A percentile compares a stretch with the other conserved stretches of the same genome.
These are phyloP conservation scores for Neotoma lepida DNA, from an alignment of 2,113 vertebrate genomes.

Conservation along the genomic window DNA sequence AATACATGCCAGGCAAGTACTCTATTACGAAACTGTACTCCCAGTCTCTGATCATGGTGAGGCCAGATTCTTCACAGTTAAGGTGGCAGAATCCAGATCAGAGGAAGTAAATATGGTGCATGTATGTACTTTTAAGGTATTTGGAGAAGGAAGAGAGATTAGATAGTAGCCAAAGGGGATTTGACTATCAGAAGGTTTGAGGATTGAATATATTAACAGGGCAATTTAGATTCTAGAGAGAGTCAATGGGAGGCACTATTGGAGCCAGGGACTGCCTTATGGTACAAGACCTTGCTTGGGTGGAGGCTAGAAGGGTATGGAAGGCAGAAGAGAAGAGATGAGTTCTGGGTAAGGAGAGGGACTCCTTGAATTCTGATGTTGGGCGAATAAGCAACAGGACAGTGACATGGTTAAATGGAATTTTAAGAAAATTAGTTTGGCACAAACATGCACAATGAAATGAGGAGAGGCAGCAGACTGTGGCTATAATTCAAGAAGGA, in stretches of 20 bases:
- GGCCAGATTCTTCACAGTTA: background rate
- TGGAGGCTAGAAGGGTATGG: background rate
- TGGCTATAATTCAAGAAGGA: conserved; percentile 65
- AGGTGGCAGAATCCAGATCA: conserved; percentile 52
- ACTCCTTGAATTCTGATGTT: conserved; percentile 46
- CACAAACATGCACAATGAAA: conserved; percentile 34
- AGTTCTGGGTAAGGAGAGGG: conserved; percentile 1
- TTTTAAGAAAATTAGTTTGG: conserved; percentile 77
- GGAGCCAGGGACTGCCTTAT: background rate
- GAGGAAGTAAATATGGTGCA: conserved; percentile 48
- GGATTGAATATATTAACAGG: conserved; percentile 48
- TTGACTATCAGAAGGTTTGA: background rate
- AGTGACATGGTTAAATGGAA: conserved; percentile 59
- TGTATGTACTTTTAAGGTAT: conserved; percentile 39
- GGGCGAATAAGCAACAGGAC: conserved; percentile 52
- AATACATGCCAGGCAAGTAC: background rate
- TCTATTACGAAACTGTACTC: background rate
- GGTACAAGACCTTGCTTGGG: background rate
- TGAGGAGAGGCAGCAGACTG: conserved; percentile 16
- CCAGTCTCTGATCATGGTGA: background rate
- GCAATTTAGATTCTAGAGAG: background rate
- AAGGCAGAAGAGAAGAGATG: background rate
- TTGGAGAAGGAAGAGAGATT: conserved; percentile 10
- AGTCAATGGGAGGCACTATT: background rate
- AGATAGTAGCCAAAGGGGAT: conserved; percentile 44